A percentile compares a stretch with the other conserved stretches of the same genome.
Conservation (phyloP, 2,888 invertebrate species). For the Acanthococcus lagerstroemiae region DNA sequence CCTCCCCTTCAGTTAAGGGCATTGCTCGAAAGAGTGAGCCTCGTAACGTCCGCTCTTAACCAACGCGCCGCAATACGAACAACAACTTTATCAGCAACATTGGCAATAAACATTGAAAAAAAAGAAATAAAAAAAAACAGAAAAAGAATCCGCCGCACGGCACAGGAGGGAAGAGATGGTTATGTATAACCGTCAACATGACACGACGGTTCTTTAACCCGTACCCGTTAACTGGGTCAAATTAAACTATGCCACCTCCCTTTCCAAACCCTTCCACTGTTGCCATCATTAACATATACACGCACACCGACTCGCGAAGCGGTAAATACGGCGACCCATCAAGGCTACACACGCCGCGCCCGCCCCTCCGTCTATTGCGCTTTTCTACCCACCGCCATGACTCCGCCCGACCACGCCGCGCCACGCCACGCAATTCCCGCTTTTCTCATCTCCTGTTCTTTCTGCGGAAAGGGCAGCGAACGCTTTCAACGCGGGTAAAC, state of each 20-base stretch:
- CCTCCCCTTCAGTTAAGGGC: not conserved
- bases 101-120: slow-evolving; percentile 27
- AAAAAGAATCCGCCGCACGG: no score
- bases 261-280: not conserved
- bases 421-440: no score
- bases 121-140: not conserved
- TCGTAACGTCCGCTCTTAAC: not conserved
- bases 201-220: slow-evolving; percentile 31
- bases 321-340: slow-evolving; percentile 24
- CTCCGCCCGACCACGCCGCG: no score
- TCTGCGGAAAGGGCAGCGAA: no score
- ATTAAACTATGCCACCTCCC: slow-evolving; percentile 19
- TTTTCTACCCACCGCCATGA: no score
- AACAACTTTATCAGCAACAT: slow-evolving; percentile 21
- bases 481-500: no score
- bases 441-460: no score
- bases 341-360: slow-evolving; percentile 14
- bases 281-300: not conserved
- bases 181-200: slow-evolving; percentile 14
- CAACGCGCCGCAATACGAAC: no score
- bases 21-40: not conserved
- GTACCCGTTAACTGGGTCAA: slow-evolving; percentile 29
- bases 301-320: slow-evolving; percentile 1
- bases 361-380: not conserved
- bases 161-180: no score